These are phyloP conservation scores for Chaetogeoica ovagalla DNA, from an alignment of 2,888 invertebrate species.

Conservation along the genomic window DNA sequence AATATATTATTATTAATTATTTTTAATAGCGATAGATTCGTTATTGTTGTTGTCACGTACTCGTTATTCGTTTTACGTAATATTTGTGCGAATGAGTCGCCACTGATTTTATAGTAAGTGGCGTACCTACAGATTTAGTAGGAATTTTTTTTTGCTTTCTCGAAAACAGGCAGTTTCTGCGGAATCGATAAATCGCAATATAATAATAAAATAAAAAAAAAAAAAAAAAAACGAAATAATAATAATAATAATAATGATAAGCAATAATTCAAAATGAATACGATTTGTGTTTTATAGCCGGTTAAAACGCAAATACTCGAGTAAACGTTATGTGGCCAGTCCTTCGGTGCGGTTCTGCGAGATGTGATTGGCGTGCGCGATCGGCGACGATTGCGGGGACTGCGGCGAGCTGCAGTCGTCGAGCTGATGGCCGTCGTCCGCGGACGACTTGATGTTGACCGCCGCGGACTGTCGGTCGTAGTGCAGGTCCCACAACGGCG, in stretches of 20 bases:
- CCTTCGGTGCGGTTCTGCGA: constrained; percentile 43
- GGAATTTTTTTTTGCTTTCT: no score
- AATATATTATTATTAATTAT: no score
- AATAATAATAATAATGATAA: neutral
- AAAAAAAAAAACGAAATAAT: neutral
- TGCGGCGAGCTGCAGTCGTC: constrained; percentile 59
- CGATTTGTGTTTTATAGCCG: constrained; percentile 43
- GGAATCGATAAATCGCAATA: no score
- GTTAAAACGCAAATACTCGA: constrained; percentile 47
- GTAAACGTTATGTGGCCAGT: constrained; percentile 44
- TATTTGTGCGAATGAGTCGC: no score
- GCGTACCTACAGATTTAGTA: no score
- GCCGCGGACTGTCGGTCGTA: constrained; percentile 55
- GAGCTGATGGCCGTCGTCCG: constrained; percentile 61
- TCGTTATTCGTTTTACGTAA: no score
- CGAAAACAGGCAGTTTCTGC: no score
- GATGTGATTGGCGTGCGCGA: constrained; percentile 62
- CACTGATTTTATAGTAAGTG: no score
- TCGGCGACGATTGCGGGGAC: constrained; percentile 60
- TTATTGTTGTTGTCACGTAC: no score
- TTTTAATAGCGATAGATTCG: no score
- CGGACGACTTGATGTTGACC: constrained; percentile 60
- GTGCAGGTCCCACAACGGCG: constrained; percentile 58
- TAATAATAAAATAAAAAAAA: no score
- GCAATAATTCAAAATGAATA: neutral